Conservation (phyloP, 2,888 invertebrate genomes). For the Villa cingulata region DNA sequence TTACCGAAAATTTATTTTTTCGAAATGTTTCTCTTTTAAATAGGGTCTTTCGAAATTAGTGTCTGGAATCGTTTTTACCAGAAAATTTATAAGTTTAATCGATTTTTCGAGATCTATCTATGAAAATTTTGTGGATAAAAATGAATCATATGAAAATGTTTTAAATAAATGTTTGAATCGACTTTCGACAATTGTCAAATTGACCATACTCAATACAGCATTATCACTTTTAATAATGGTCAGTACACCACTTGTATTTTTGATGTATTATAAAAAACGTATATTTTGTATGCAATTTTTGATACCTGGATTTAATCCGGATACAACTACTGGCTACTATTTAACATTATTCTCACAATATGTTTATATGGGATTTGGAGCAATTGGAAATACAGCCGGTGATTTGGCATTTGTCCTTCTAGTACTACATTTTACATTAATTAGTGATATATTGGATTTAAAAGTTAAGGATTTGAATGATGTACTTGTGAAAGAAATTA, state of each 20-base stretch:
- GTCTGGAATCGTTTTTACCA: not conserved
- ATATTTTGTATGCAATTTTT: conserved; percentile 2
- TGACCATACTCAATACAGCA: not conserved
- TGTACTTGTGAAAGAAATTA: not conserved
- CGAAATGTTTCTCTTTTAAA: too few relatives aligned
- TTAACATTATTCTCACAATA: not conserved
- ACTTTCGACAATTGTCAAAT: not conserved
- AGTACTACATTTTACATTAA: not conserved
- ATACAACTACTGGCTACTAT: not conserved
- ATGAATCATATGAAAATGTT: not conserved
- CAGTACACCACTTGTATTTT: not conserved
- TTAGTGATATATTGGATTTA: not conserved
- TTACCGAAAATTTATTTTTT: too few relatives aligned
- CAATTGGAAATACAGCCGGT: not conserved
- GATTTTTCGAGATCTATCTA: too few relatives aligned
- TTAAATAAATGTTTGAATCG: not conserved
- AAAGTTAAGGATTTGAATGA: not conserved
- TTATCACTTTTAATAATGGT: not conserved
- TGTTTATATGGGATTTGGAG: not conserved
- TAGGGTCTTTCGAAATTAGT: not conserved
- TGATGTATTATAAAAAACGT: not conserved
- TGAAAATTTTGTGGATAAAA: too few relatives aligned
- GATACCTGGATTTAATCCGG: not conserved
- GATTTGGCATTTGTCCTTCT: not conserved
- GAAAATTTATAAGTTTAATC: too few relatives aligned